These are phyloP conservation scores for Heliconius cydno DNA, from an alignment of 2,888 invertebrate species.

Conservation along the genomic window DNA sequence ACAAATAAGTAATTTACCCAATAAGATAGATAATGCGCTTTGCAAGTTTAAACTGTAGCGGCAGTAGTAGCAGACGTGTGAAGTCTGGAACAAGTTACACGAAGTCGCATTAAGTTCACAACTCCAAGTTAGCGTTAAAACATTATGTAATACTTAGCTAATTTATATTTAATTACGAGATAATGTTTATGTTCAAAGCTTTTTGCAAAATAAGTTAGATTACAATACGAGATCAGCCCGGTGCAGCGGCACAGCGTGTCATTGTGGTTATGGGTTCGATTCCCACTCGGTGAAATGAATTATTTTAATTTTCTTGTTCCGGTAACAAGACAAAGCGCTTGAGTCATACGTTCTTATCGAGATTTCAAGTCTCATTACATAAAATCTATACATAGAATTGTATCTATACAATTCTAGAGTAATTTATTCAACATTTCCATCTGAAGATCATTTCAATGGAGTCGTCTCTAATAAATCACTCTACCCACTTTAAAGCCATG, in stretches of 20 bases:
- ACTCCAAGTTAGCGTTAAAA: conserved; percentile 17
- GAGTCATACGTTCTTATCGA: too few relatives aligned
- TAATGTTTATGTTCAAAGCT: not conserved
- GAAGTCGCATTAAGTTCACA: conserved; percentile 32
- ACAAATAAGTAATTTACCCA: conserved; percentile 31
- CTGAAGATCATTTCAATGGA: conserved; percentile 2
- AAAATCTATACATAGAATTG: too few relatives aligned
- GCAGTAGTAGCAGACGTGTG: conserved; percentile 36
- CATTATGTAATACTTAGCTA: conserved; percentile 22
- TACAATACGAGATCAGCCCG: not conserved
- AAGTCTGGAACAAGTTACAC: conserved; percentile 32
- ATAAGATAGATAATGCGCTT: conserved; percentile 36
- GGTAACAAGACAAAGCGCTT: too few relatives aligned
- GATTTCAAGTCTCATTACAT: too few relatives aligned
- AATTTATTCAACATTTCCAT: conserved; percentile 16
- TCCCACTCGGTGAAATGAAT: not conserved
- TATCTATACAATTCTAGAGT: not conserved
- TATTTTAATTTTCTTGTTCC: too few relatives aligned
- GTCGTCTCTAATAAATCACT: conserved; percentile 22
- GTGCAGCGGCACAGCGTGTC: not conserved
- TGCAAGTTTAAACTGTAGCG: conserved; percentile 33
- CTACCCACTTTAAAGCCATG: conserved; percentile 19
- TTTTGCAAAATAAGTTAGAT: not conserved
- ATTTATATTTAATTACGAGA: conserved; percentile 20
- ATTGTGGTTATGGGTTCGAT: not conserved